phyloP scores from a whole-genome alignment of 2,797 vertebrate genomes.

The Neosilurus mollespiculum region DNA sequence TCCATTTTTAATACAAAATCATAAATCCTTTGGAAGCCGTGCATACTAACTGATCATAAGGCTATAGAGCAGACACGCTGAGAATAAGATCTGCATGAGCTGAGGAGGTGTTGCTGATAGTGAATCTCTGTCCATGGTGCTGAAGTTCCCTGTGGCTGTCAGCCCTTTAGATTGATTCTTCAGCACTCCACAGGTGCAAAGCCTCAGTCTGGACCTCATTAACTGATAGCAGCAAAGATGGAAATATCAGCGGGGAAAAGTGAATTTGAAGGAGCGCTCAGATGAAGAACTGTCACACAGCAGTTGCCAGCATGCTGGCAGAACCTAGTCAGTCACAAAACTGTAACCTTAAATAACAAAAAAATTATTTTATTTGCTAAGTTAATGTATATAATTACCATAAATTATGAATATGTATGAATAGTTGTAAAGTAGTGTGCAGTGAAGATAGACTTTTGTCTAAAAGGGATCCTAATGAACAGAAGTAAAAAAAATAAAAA shows the following conservation, averaged over 20 bases:
- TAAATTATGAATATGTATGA: neutral
- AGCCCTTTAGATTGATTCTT: slow-evolving; percentile 53
- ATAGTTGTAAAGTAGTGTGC: no score
- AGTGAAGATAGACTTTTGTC: no score
- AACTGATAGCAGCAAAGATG: slow-evolving; percentile 59
- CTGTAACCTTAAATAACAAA: neutral
- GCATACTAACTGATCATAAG: slow-evolving; percentile 40
- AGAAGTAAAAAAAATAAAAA: no score
- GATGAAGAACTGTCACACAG: slow-evolving; percentile 39
- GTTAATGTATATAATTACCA: neutral
- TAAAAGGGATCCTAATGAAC: no score
- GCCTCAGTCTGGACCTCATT: slow-evolving; percentile 54
- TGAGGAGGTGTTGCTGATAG: slow-evolving; percentile 28
- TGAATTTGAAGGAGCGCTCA: slow-evolving; percentile 47
- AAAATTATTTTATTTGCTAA: neutral
- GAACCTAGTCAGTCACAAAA: slow-evolving; percentile 37
- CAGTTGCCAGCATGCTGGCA: slow-evolving; percentile 36
- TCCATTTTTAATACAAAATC: slow-evolving; percentile 40
- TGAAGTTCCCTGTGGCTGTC: slow-evolving; percentile 45
- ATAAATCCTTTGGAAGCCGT: slow-evolving; percentile 35
- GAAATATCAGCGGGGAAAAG: slow-evolving; percentile 53
- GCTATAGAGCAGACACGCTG: slow-evolving; percentile 22
- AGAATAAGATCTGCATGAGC: slow-evolving; percentile 22
- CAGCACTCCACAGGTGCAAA: slow-evolving; percentile 52
- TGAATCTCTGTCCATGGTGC: slow-evolving; percentile 48